Evolutionary conservation across 2,797 vertebrate species (phyloP), one percentile per base, ranked within the genome.

Genomic region (Anolis apletophallus): DNA sequence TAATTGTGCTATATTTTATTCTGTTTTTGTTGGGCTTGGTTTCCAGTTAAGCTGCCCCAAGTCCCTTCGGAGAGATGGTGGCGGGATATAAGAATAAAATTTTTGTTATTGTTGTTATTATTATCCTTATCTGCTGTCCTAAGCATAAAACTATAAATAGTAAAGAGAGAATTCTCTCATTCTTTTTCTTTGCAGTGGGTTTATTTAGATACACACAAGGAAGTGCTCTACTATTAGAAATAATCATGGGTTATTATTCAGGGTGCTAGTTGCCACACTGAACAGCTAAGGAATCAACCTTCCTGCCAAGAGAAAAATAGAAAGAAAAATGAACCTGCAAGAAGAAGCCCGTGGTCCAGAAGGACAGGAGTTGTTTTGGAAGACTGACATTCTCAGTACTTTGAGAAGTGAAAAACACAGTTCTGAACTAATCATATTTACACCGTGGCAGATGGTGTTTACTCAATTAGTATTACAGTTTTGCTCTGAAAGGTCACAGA

Each of bases 371-470:
- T 36, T 59, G 40, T 46, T 40, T n/a, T 26, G 23, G 78, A 46
- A 46, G 64, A 52, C 29, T 54, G 46, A 34, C 46, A 81, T 68
- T 81, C 64, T 69, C n/a, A 34, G 64, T 69, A 69, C 5, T 85
- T 87, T 75, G 46, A 71, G 50, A 71, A 71, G 71, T 71, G 80
- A 26, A 82, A 72, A 55, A 82, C 72, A 26, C 68, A 55, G 32
- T 72, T 72, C 32, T 52, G 68, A 71, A 71, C 32, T 57, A 46
- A 72, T 81, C 50, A 69, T 23, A 82, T 67, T 82, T 82, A 71
- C n/a, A 55, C 21, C 67, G 19, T 82, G 52, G n/a, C 68, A 54
- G 52, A 82, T 82, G 80, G 68, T 36, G 80, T 71, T 82, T 82
- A 82, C 52, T 71, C 52, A 71, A 54, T 82, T 82, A 71, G 52